Conservation (phyloP, 2,113 vertebrate species). For the Pangasianodon gigas region DNA sequence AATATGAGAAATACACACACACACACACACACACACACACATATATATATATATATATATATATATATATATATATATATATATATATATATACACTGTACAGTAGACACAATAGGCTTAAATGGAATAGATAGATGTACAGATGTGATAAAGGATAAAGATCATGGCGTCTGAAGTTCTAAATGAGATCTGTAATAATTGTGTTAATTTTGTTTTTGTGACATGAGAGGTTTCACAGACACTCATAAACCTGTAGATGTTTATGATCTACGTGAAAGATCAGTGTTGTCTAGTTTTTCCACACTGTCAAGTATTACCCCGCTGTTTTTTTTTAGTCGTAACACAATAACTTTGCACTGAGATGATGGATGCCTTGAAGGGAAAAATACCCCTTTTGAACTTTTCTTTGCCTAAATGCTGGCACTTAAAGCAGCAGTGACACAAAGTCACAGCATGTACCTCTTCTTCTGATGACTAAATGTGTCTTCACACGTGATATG, state of each 20-base stretch:
- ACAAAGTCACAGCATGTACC: neutral
- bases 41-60: no score
- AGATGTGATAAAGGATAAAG: neutral
- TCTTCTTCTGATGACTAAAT: neutral
- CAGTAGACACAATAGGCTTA: no score
- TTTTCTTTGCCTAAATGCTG: neutral
- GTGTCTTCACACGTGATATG: neutral
- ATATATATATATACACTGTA: no score
- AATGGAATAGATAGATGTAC: no score
- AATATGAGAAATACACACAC: no score
- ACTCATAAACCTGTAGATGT: neutral
- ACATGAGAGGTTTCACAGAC: neutral
- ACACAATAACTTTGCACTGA: neutral
- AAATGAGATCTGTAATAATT: neutral
- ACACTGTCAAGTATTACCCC: neutral
- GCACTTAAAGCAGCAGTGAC: neutral
- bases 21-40: no score
- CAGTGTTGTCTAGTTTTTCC: neutral
- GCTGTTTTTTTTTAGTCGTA: neutral
- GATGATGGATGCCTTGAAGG: neutral
- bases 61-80: no score
- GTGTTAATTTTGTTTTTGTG: neutral
- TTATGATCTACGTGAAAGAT: neutral
- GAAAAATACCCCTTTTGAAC: neutral
- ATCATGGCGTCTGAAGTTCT: neutral